Percentiles rank a stretch among this genome's conserved stretches.
phyloP scores from a whole-genome alignment of 2,888 invertebrate genomes.

The Dryadula phaetusa region DNA sequence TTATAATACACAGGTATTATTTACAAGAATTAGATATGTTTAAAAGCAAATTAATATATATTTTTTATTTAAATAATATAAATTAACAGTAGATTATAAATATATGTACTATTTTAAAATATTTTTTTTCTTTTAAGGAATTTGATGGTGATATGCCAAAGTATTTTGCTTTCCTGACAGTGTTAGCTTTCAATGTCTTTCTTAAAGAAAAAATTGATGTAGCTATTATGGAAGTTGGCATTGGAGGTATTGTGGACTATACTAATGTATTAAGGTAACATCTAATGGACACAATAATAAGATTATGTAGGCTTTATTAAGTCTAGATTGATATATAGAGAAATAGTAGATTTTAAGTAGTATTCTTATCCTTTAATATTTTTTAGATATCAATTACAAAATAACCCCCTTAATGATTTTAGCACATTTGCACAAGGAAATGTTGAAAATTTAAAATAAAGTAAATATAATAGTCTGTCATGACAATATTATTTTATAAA shows the following conservation, averaged over 20 bases:
- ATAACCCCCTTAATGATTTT: too few species aligned
- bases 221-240: constrained; percentile 97
- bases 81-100: not conserved
- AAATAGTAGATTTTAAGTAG: too few species aligned
- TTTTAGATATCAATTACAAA: too few species aligned
- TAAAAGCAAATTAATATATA: not conserved
- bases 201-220: constrained; percentile 94
- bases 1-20: constrained; percentile 62
- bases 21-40: constrained; percentile 8
- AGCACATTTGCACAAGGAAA: too few species aligned
- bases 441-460: too few species aligned
- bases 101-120: not conserved
- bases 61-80: too few species aligned
- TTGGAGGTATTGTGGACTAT: constrained; percentile 97
- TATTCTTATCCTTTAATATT: too few species aligned
- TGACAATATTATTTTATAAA: too few species aligned
- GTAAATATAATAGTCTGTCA: too few species aligned
- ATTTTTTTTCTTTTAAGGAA: constrained; percentile 66
- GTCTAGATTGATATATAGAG: too few species aligned
- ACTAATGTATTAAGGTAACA: constrained; percentile 94
- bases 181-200: constrained; percentile 96
- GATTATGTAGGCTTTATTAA: too few species aligned
- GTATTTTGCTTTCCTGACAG: constrained; percentile 97
- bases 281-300: not conserved
- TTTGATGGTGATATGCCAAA: constrained; percentile 91